phyloP scores from a whole-genome alignment of 2,113 vertebrate species.

The Syngnathus typhle region DNA sequence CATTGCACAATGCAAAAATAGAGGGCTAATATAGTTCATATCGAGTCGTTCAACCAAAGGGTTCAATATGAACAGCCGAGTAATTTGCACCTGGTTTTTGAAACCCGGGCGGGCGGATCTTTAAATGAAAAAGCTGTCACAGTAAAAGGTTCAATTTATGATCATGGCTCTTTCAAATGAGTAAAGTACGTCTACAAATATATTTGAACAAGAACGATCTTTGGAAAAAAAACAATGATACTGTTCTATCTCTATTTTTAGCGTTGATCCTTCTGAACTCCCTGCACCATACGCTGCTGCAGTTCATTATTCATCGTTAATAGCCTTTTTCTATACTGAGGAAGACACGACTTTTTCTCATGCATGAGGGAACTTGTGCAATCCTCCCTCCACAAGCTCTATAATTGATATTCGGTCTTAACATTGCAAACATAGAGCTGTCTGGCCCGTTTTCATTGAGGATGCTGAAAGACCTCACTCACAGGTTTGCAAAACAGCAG shows the following conservation, averaged over 20 bases:
- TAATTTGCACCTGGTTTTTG: too few species aligned
- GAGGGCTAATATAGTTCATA: too few species aligned
- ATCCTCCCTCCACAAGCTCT: constrained; percentile 23
- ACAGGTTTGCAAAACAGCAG: too few species aligned
- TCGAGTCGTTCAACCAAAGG: too few species aligned
- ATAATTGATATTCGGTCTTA: constrained; percentile 56
- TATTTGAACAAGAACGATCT: neutral
- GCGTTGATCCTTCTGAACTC: constrained; percentile 33
- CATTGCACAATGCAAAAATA: neutral
- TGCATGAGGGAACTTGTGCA: constrained; percentile 33
- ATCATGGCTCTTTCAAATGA: neutral
- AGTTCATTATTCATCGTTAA: constrained; percentile 59
- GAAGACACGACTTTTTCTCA: constrained; percentile 41
- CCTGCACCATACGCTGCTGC: constrained; percentile 24
- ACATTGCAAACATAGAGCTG: constrained; percentile 9
- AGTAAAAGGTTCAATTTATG: neutral
- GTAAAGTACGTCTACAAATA: neutral
- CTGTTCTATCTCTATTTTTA: constrained; percentile 12
- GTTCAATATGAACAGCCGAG: too few species aligned
- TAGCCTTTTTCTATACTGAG: constrained; percentile 47
- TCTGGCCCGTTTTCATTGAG: too few species aligned
- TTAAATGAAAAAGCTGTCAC: too few species aligned
- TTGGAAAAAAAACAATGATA: neutral
- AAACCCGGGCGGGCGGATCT: too few species aligned
- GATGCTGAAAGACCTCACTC: too few species aligned